Conservation (phyloP, 2,888 invertebrate species). For the Cloeon dipterum region DNA sequence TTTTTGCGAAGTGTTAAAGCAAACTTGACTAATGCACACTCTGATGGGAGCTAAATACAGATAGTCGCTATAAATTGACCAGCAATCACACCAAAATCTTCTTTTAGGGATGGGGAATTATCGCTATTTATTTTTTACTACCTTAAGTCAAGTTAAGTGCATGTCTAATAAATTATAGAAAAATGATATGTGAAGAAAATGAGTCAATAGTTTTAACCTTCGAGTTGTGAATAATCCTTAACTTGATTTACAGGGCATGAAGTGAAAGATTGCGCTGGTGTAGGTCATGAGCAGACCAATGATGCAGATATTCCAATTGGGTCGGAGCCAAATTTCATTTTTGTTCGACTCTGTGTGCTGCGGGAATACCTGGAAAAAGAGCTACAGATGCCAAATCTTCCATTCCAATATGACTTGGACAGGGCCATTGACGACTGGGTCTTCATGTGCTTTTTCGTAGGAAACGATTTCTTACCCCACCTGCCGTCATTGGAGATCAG, state of each 20-base stretch:
- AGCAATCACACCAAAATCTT: too few relatives aligned
- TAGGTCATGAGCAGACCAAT: conserved; percentile 21
- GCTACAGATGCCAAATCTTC: conserved; percentile 71
- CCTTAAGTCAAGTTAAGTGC: too few relatives aligned
- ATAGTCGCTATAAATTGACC: too few relatives aligned
- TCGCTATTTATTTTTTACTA: too few relatives aligned
- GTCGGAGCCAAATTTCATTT: conserved; percentile 69
- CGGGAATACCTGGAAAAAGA: conserved; percentile 85
- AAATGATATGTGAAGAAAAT: too few relatives aligned
- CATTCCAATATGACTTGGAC: conserved; percentile 88
- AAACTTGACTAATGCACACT: too few relatives aligned
- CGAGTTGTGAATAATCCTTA: not conserved
- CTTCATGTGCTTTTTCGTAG: conserved; percentile 97
- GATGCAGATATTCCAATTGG: conserved; percentile 31
- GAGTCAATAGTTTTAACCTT: not conserved
- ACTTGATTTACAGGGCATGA: conserved; percentile 70
- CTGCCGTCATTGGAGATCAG: conserved; percentile 92
- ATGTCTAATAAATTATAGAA: too few relatives aligned
- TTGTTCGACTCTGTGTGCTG: conserved; percentile 77
- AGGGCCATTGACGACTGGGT: conserved; percentile 95
- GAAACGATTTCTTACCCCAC: conserved; percentile 97
- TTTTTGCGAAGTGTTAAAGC: too few relatives aligned
- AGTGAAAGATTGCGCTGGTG: conserved; percentile 77
- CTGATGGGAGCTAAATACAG: too few relatives aligned
- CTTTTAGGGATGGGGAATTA: not conserved